Conservation (phyloP, 2,113 vertebrate species). For the Natator depressus region DNA sequence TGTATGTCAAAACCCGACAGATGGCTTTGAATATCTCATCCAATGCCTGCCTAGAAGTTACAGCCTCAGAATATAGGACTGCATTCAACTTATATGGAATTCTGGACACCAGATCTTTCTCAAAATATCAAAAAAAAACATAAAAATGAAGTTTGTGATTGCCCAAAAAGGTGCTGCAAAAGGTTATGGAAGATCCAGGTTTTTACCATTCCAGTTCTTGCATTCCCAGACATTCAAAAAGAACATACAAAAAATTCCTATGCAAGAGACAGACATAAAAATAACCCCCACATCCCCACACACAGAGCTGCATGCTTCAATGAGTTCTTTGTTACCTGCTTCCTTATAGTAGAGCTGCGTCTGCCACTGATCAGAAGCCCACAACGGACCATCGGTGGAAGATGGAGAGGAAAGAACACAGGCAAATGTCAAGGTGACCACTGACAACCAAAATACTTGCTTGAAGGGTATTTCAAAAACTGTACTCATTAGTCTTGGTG, state of each 20-base stretch:
- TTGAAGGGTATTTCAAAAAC: accelerated
- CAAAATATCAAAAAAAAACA: background rate
- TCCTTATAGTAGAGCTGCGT: conserved; percentile 90
- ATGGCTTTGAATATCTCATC: background rate
- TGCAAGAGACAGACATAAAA: accelerated
- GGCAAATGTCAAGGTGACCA: conserved; percentile 26
- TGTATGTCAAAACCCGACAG: background rate
- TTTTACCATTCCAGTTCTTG: background rate
- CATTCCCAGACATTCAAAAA: accelerated
- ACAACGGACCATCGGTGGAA: background rate
- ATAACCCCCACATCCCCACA: accelerated
- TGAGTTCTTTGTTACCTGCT: conserved; percentile 88
- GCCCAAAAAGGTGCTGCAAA: accelerated
- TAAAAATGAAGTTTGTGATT: accelerated
- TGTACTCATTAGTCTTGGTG: accelerated
- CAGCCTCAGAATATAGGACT: background rate
- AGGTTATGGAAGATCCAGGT: background rate
- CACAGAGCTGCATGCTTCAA: accelerated
- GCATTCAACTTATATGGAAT: background rate
- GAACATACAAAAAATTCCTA: background rate
- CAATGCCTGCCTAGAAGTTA: background rate
- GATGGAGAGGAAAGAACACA: conserved; percentile 42
- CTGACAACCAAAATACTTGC: accelerated
- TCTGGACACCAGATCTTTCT: background rate
- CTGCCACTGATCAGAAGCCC: conserved; percentile 74